Evolutionary conservation across 1,140 invertebrate species (phyloP).

Genomic region (Pogonomyrmex barbatus): DNA sequence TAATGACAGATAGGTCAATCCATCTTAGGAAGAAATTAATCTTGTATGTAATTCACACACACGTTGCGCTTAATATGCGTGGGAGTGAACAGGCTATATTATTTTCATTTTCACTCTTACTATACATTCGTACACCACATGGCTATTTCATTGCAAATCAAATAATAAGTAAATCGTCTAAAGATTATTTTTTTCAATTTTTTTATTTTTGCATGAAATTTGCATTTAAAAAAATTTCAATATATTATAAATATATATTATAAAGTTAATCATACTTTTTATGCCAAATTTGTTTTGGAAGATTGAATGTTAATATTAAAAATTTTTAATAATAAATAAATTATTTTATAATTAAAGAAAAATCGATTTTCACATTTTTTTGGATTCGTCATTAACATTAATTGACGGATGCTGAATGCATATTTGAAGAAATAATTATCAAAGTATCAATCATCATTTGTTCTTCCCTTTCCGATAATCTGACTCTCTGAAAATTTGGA

Average conservation of each 20-base stretch:
- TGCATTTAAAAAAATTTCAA: background rate
- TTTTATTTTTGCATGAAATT: background rate
- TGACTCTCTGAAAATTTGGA: background rate
- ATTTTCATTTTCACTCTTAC: background rate
- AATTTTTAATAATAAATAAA: background rate
- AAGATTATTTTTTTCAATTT: background rate
- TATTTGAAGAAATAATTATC: background rate
- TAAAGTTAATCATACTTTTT: background rate
- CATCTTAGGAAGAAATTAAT: background rate
- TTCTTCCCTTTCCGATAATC: background rate
- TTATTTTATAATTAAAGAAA: background rate
- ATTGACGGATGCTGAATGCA: background rate
- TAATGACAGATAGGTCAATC: slow-evolving; percentile 21
- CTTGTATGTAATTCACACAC: background rate
- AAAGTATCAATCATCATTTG: background rate
- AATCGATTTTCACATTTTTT: background rate
- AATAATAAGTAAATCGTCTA: background rate
- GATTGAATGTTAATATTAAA: background rate
- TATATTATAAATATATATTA: no score
- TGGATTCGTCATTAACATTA: background rate
- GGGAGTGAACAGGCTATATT: background rate
- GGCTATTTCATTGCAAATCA: background rate
- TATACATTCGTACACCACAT: background rate
- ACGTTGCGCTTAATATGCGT: background rate
- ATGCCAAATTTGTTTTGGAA: background rate